Percentiles rank a stretch among this genome's conserved stretches.
Conservation (phyloP, 2,888 invertebrate genomes). For the Tortricodes alternella region DNA sequence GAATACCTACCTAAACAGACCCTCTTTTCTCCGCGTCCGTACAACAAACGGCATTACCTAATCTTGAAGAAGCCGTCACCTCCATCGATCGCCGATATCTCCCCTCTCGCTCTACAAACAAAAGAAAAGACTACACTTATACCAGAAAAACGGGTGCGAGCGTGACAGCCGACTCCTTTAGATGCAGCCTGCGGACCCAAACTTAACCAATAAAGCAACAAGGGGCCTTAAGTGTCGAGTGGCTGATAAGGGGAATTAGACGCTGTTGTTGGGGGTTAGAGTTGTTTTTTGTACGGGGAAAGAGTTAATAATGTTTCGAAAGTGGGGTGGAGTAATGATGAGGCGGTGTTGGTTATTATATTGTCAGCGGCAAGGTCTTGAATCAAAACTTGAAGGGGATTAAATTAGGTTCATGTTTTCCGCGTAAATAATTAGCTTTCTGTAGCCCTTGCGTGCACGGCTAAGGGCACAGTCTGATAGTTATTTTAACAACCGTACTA, state of each 20-base stretch:
- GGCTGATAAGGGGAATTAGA: neutral
- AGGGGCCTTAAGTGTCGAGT: neutral
- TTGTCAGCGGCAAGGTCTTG: slow-evolving; percentile 21
- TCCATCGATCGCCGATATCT: slow-evolving; percentile 26
- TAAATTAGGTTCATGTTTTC: slow-evolving; percentile 8
- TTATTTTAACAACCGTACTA: too few species aligned
- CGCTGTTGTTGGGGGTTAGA: neutral
- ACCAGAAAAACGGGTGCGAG: slow-evolving; percentile 29
- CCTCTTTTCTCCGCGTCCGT: neutral
- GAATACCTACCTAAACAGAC: neutral
- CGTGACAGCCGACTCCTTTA: slow-evolving; percentile 11
- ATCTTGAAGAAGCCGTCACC: slow-evolving; percentile 23
- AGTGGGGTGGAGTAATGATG: slow-evolving; percentile 15
- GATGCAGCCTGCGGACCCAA: slow-evolving; percentile 28
- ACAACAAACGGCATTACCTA: slow-evolving; percentile 24
- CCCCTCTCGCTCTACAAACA: slow-evolving; percentile 20
- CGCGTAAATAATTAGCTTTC: neutral
- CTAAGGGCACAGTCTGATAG: too few species aligned
- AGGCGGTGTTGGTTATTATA: slow-evolving; percentile 27
- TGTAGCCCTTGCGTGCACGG: too few species aligned
- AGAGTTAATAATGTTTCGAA: slow-evolving; percentile 23
- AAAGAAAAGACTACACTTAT: slow-evolving; percentile 23
- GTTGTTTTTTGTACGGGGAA: slow-evolving; percentile 1
- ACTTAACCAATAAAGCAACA: slow-evolving; percentile 21
- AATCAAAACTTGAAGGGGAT: slow-evolving; percentile 15